Evolutionary conservation across 2,888 invertebrate genomes (phyloP), one percentile per base, ranked within the genome.

Genomic region (Teinopalpus imperialis): DNA sequence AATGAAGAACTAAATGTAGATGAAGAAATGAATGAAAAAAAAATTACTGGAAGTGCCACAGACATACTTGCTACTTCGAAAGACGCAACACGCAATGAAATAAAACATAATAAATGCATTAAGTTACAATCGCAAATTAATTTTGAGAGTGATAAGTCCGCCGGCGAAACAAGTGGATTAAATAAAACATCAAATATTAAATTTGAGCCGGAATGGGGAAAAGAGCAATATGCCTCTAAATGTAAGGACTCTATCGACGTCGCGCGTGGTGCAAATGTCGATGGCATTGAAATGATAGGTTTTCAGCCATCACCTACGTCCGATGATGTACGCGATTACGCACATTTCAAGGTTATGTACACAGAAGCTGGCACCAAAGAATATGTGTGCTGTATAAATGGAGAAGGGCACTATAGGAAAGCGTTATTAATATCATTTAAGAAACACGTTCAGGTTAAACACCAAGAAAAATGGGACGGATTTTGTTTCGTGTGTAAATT

Each of bases 381-480:
- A 60, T 85, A 85, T 45, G 63, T 79, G 12, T 86, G 86, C 52
- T 86, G 86, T 50, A 77, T 88, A 32, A 85, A 85, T 50, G 74
- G 75, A 7, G 53, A 51, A 12, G 66, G 72, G 20, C 86, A 87
- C 57, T 88, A 90, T 13, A 74, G 70, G 54, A 83, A 81, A 0
- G 56, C 71, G 2, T 69, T 87, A 10, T 54, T 85, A 20, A 88
- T 88, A 58, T 86, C 86, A 1, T 71, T 88, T 56, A 88, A 86
- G 52, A 85, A 81, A 58, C 87, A 87, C 48, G 72, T 85, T 1
- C 82, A 86, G 57, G 46, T 59, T 0, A 83, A 81, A 52, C 88
- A 88, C 50, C 52, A 56, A 2, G 81, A 89, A 16, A 66, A 62
- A 12, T 92, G 92, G 92, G 87, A 89, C 49, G 92, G 92, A 0